A percentile compares a stretch with the other conserved stretches of the same genome.
Conservation (phyloP, 1,140 invertebrate species). For the Caerostris extrusa region DNA sequence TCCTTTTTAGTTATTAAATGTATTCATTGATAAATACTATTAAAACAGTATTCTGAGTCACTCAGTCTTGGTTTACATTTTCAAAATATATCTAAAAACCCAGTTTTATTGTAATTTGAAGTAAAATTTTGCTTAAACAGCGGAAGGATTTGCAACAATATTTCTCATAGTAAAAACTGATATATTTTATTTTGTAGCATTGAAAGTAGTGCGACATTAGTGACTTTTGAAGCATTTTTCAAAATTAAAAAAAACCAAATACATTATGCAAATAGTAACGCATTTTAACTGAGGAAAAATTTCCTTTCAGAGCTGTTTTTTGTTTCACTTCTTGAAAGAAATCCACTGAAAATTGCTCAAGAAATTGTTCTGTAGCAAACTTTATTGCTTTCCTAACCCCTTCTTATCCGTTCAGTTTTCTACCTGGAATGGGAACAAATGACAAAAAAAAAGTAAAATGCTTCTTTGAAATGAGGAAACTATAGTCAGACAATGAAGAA, state of each 20-base stretch:
- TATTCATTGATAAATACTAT: no score
- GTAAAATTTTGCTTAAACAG: no score
- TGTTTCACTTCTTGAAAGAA: background rate
- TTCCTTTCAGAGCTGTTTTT: background rate
- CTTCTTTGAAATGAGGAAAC: background rate
- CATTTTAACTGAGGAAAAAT: background rate
- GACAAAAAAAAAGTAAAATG: background rate
- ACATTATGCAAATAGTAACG: background rate
- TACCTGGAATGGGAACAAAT: background rate
- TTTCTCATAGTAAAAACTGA: background rate
- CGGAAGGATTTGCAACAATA: background rate
- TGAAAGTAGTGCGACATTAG: background rate
- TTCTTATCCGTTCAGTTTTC: slow-evolving; percentile 21
- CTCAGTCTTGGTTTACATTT: no score
- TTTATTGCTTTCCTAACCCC: background rate
- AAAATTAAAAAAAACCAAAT: background rate
- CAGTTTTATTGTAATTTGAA: no score
- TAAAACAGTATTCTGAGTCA: no score
- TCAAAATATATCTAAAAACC: no score
- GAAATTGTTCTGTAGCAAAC: background rate
- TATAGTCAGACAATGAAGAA: background rate
- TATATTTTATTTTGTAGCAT: background rate
- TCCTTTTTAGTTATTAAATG: no score
- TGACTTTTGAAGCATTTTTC: background rate
- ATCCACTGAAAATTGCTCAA: slow-evolving; percentile 10